phyloP scores from a whole-genome alignment of 1,140 invertebrate genomes.

The Saccostrea echinata region DNA sequence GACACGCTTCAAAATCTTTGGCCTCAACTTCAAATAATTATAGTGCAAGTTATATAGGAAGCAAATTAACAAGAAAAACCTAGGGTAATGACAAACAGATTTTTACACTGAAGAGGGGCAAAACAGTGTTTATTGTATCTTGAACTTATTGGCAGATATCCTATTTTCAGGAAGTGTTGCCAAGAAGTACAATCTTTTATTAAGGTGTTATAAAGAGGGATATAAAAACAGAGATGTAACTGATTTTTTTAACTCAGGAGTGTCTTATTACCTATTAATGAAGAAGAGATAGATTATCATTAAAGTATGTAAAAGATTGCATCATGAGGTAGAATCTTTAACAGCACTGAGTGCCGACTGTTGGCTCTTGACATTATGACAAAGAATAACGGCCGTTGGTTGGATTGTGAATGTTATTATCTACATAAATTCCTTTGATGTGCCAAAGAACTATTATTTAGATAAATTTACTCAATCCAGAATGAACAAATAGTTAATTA shows the following conservation, averaged over 20 bases:
- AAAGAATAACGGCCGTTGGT: not conserved
- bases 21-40: slow-evolving; percentile 32
- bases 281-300: slow-evolving; percentile 2
- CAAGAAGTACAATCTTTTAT: slow-evolving; percentile 33
- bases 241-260: not conserved
- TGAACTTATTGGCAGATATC: slow-evolving; percentile 31
- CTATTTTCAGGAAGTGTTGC: slow-evolving; percentile 31
- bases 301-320: not conserved
- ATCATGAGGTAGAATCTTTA: not conserved
- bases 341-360: slow-evolving; percentile 6
- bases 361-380: slow-evolving; percentile 13
- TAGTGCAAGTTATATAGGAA: slow-evolving; percentile 39
- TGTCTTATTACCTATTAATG: slow-evolving; percentile 35
- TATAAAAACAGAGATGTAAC: slow-evolving; percentile 27
- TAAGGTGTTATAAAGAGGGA: slow-evolving; percentile 35
- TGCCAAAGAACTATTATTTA: not conserved
- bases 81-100: slow-evolving; percentile 34
- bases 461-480: slow-evolving; percentile 16
- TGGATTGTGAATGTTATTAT: not conserved
- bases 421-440: slow-evolving; percentile 28
- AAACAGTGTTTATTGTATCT: slow-evolving; percentile 30
- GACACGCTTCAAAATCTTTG: slow-evolving; percentile 38
- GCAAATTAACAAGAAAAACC: slow-evolving; percentile 39
- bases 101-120: slow-evolving; percentile 30
- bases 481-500: slow-evolving; percentile 40